Evolutionary conservation across 2,797 vertebrate species (phyloP), one percentile per base, ranked within the genome.

Genomic region (Threskiornis aethiopicus): DNA sequence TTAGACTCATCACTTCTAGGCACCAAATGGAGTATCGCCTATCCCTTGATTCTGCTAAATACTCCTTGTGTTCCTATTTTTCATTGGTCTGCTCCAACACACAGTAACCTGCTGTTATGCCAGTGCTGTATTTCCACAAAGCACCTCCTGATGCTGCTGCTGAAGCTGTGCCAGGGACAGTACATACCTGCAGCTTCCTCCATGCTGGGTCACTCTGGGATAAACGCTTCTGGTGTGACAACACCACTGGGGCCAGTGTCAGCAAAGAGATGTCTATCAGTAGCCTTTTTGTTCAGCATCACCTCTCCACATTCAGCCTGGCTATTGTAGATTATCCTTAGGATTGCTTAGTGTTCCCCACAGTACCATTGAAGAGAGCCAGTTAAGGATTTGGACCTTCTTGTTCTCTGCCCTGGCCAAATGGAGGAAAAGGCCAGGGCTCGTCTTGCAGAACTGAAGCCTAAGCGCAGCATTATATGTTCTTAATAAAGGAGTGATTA

Each of bases 401-500:
- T 31, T 77, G 31, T 51, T 49, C 37, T 69, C 26, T 52, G 16
- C n/a, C 35, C 14, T 69, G 47, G 47, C 75, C 90, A 92, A 91
- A 64, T 1, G 7, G 55, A 93, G 13, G 44, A 73, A 83, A 89
- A 95, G 31, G 8, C 55, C 61, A 57, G 76, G 31, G 33, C 18
- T 31, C 52, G 41, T 55, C 69, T 81, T 49, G 46, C 37, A 77
- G 69, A 57, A 49, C 41, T 90, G 75, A 62, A 85, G 62, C 75
- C 55, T 75, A 67, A 89, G 31, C 1, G 3, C 6, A 3, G 24
- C 52, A 33, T 81, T 92, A 55, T 76, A 64, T 90, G 77, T 86
- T 96, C 72, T 92, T 79, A 87, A 82, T 93, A 94, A 95, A 94
- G 39, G 21, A 95, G 44, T 17, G 39, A 88, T 86, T 89, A 57